A percentile compares a stretch with the other conserved stretches of the same genome.
These are phyloP conservation scores for Tipula unca DNA, from an alignment of 2,888 invertebrate genomes.

Conservation along the genomic window DNA sequence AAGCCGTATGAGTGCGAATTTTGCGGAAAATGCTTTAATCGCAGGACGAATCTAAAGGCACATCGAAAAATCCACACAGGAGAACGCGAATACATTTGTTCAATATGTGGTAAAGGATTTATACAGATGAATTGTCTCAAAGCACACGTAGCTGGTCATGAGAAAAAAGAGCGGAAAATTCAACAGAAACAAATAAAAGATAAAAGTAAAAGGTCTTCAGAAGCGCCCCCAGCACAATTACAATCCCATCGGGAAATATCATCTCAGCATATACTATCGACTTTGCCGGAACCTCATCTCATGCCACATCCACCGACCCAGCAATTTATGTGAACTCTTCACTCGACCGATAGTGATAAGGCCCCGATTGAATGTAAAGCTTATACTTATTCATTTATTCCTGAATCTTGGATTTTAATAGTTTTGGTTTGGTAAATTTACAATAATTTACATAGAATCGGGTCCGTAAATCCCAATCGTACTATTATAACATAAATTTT, in stretches of 20 bases:
- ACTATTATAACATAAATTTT: no score
- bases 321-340: not conserved
- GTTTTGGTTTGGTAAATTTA: no score
- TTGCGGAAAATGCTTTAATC: not conserved
- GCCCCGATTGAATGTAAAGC: no score
- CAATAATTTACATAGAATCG: no score
- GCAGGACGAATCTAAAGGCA: not conserved
- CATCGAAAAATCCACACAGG: constrained; percentile 23
- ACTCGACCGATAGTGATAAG: no score
- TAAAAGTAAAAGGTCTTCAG: not conserved
- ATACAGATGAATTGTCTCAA: constrained; percentile 17
- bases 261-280: not conserved
- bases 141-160: not conserved
- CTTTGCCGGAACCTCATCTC: not conserved
- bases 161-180: not conserved
- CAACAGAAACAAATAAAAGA: not conserved
- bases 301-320: not conserved
- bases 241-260: not conserved
- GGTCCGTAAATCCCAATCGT: no score
- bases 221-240: no score
- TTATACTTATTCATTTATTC: no score
- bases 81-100: constrained; percentile 23
- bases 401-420: no score
- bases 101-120: constrained; percentile 22
- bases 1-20: not conserved